Conservation (phyloP, 2,888 invertebrate species). For the Euplexia lucipara region DNA sequence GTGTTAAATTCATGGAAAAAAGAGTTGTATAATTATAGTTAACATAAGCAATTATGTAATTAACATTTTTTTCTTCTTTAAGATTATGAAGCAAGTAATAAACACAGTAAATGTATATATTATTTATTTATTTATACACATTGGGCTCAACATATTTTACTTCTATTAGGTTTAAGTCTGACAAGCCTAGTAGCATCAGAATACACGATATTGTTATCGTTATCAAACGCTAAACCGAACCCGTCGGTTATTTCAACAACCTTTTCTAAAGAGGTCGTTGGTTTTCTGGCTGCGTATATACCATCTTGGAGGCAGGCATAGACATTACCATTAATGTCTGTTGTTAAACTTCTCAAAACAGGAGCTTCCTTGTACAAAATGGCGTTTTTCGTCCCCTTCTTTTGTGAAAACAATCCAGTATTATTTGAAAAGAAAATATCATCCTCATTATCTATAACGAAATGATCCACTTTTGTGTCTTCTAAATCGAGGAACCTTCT, state of each 20-base stretch:
- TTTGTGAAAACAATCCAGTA: constrained; percentile 79
- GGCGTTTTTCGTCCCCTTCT: constrained; percentile 76
- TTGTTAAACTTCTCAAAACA: constrained; percentile 73
- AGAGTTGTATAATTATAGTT: no score
- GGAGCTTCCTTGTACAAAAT: constrained; percentile 65
- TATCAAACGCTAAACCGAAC: constrained; percentile 83
- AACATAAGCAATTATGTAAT: no score
- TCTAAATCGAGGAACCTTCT: constrained; percentile 77
- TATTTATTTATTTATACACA: constrained; percentile 15
- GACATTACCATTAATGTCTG: constrained; percentile 74
- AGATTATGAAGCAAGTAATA: not conserved
- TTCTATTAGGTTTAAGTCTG: constrained; percentile 67
- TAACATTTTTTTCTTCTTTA: not conserved
- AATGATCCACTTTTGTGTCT: constrained; percentile 81
- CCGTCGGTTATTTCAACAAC: constrained; percentile 74
- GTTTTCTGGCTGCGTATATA: constrained; percentile 75
- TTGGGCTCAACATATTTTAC: constrained; percentile 65
- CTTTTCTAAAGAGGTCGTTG: constrained; percentile 66
- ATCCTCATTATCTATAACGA: constrained; percentile 79
- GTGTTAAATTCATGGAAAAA: no score
- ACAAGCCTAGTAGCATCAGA: constrained; percentile 73
- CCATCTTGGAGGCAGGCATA: constrained; percentile 77
- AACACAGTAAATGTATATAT: constrained; percentile 2
- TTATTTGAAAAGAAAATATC: constrained; percentile 78
- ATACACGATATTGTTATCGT: constrained; percentile 80